Evolutionary conservation across 2,888 invertebrate genomes (phyloP).

Genomic region (Pherbina coryleti): DNA sequence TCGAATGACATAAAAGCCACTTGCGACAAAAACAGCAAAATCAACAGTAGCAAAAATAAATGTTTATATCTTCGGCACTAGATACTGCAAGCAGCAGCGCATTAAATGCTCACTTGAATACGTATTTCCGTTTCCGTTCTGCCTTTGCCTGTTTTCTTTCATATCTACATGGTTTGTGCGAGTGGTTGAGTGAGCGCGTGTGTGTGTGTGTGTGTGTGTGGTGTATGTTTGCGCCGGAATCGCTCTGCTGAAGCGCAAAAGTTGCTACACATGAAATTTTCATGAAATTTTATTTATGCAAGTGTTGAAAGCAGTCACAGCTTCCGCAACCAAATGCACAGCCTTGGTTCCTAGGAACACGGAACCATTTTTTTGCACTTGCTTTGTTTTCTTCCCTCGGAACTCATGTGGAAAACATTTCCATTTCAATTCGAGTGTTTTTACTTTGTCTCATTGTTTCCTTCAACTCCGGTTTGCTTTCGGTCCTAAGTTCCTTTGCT

Average conservation of each 20-base stretch:
- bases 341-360: neutral
- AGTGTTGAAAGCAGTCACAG: slow-evolving; percentile 15
- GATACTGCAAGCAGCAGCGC: neutral
- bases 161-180: neutral
- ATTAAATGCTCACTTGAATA: slow-evolving; percentile 12
- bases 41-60: slow-evolving; percentile 2
- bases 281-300: slow-evolving; percentile 19
- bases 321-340: neutral
- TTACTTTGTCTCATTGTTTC: neutral
- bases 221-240: neutral
- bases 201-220: neutral
- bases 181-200: neutral
- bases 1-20: slow-evolving; percentile 15
- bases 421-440: neutral
- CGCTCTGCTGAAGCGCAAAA: slow-evolving; percentile 12
- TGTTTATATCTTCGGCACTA: slow-evolving; percentile 9
- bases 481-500: neutral
- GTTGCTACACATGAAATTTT: slow-evolving; percentile 22
- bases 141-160: neutral
- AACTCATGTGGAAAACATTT: neutral
- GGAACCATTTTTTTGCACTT: neutral
- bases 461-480: neutral
- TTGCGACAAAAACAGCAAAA: slow-evolving; percentile 8
- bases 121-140: slow-evolving; percentile 11
- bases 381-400: neutral